Evolutionary conservation across 2,797 vertebrate species (phyloP).

Genomic region (Molothrus ater): DNA sequence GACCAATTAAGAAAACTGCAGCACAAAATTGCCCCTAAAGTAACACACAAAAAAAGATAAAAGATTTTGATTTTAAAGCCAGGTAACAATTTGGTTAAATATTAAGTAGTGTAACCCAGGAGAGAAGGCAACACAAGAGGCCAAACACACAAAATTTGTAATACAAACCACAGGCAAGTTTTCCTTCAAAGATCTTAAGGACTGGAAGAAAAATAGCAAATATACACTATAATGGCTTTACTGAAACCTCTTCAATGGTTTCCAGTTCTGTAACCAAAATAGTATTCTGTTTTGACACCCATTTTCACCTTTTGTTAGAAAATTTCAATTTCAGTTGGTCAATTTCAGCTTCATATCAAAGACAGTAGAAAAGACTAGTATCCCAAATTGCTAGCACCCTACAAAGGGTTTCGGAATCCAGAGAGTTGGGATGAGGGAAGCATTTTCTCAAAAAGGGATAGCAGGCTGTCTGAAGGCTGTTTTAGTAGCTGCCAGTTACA

Average conservation of each 20-base stretch:
- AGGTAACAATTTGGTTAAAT: not conserved
- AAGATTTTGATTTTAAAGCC: not conserved
- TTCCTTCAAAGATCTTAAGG: not conserved
- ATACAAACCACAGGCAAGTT: not conserved
- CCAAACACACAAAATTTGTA: not conserved
- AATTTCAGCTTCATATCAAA: not conserved
- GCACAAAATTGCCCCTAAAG: not conserved
- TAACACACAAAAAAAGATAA: not conserved
- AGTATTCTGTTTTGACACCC: not conserved
- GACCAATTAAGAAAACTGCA: slow-evolving; percentile 46
- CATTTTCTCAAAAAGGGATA: not conserved
- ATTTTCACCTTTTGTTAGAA: not conserved
- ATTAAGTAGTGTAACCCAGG: not conserved
- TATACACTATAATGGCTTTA: not conserved
- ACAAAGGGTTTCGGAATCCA: not conserved
- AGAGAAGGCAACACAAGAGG: not conserved
- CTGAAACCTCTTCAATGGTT: not conserved
- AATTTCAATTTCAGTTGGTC: not conserved
- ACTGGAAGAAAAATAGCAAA: not conserved
- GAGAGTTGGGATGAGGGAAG: not conserved
- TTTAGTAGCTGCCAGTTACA: not conserved
- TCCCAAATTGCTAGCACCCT: not conserved
- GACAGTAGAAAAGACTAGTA: not conserved
- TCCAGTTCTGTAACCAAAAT: not conserved
- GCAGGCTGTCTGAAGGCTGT: not conserved